Base-by-base conservation (phyloP, 2,888 invertebrate genomes). In the Orthosia gracilis region DNA sequence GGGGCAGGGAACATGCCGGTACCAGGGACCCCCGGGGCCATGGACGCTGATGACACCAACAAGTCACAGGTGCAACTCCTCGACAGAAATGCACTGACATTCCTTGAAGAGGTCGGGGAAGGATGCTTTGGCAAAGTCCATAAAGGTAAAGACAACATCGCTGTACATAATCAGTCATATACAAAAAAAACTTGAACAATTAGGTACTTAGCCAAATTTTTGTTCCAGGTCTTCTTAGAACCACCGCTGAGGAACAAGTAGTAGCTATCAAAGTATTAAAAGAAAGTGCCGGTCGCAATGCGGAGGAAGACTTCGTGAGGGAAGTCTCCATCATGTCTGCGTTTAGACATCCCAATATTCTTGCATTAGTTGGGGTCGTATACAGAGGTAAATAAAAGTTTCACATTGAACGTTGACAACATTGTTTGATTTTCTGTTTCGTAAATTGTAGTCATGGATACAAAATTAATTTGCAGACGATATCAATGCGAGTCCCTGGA, bases 111-210 rank as follows among this genome's bases (percentile, higher is more conserved):
- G 89, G 98, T 98, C 68, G 98, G 98, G 3, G 98, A 98, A 92
- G 98, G 98, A 1, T 98, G 98, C 89, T 99, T 98, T 89, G 98
- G 98, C 49, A 98, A 98, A 95, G 98, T 98, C 61, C 98, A 97
- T 91, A 98, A 98, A 98, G 98, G 98, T 98, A 77, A 73, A 50
- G 18, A 47, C 21, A 12, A 45, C 13, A 31, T 0, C 11, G 0
- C 13, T 49, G 17, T 57, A 50, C 17, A 64, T 18, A 11, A 31
- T 13, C 5, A 23, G 3, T 12, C n/a, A 13, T 1, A 59, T 58
- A 17, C 1, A 15, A 49, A 47, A 4, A 15, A 47, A n/a, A 11
- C 13, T 5, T 21, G 0, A 7, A 4, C n/a, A 26, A 72, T 21
- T n/a, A 21, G 31, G 2, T 54, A 63, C 47, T 61, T 18, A 59